Base-by-base conservation (phyloP, 2,888 invertebrate species). In the Meghimatium bilineatum region DNA sequence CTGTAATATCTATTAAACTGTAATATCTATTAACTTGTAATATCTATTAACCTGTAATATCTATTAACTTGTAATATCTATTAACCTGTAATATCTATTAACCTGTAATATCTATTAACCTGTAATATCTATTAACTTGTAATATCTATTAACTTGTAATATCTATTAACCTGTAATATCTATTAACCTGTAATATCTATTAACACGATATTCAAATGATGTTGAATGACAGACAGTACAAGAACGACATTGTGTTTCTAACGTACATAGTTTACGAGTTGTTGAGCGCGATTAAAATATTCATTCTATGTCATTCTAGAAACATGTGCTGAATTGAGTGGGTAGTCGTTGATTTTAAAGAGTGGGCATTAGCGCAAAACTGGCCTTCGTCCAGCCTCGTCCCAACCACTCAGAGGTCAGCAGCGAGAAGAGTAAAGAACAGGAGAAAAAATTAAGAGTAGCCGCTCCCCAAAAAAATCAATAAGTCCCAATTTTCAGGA, bases 401-500 rank as follows among this genome's bases (percentile, higher is more conserved):
- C 23, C 26, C 26, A 60, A 66, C 63, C 34, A 63, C 38, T 66
- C 38, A 34, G 71, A 38, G 80, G 44, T 49, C 69, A 69, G 44
- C 14, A 5, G 81, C 32, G 74, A 38, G 63, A 38, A 36, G 63
- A 20, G n/a, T 26, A 36, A 26, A 74, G 29, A 52, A 60, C 38
- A 29, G 20, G 38, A 2, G 60, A 44, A 34, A 44, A 56, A 56
- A 23, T 12, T 56, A 14, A 78, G 60, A 77, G 77, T 77, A 63
- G 63, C 77, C 56, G 36, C 26, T 34, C 17, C 29, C 49, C 49
- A 2, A 69, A 72, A 75, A 80, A 81, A 78, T 77, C 77, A 82
- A 78, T 72, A 78, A 60, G 81, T 34, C 29, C 80, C 87, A 85
- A 85, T 85, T 87, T 87, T 87, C 85, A 87, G 85, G 81, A 69